Evolutionary conservation across 2,888 invertebrate species (phyloP).

Genomic region (Drosophila algonquin): DNA sequence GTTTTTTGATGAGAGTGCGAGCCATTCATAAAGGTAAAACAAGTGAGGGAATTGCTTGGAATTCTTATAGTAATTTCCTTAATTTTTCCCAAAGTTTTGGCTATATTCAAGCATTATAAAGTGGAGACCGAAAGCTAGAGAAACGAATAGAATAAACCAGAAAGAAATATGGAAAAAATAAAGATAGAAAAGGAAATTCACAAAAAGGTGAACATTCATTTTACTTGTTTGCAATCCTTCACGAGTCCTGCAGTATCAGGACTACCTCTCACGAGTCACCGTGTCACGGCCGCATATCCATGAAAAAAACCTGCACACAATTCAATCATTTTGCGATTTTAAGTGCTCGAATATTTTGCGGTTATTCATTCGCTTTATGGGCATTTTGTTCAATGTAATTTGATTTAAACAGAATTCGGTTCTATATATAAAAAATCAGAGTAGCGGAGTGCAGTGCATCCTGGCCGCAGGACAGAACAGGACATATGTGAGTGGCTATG

Average conservation of each 20-base stretch:
- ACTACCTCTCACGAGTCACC: not conserved
- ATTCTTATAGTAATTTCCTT: too few relatives aligned
- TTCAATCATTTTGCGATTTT: slow-evolving; percentile 76
- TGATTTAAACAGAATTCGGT: slow-evolving; percentile 58
- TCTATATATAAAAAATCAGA: slow-evolving; percentile 25
- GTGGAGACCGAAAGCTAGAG: too few relatives aligned
- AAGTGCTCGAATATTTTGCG: slow-evolving; percentile 75
- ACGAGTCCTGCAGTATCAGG: not conserved
- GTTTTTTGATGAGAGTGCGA: not conserved
- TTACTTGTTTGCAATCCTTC: not conserved
- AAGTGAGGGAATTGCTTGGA: too few relatives aligned
- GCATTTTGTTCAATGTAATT: slow-evolving; percentile 76
- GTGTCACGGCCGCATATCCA: not conserved
- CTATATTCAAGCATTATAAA: too few relatives aligned
- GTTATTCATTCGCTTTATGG: slow-evolving; percentile 70
- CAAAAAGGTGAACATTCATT: too few relatives aligned
- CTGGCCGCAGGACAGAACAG: slow-evolving; percentile 42
- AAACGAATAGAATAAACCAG: too few relatives aligned
- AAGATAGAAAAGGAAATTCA: too few relatives aligned
- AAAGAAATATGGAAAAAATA: too few relatives aligned
- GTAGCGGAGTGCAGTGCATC: slow-evolving; percentile 23
- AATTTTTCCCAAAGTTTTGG: too few relatives aligned
- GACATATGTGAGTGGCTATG: slow-evolving; percentile 4
- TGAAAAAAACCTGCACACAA: slow-evolving; percentile 44
- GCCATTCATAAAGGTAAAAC: too few relatives aligned